Evolutionary conservation across 2,888 invertebrate genomes (phyloP).

Genomic region (Helicoverpa assulta): DNA sequence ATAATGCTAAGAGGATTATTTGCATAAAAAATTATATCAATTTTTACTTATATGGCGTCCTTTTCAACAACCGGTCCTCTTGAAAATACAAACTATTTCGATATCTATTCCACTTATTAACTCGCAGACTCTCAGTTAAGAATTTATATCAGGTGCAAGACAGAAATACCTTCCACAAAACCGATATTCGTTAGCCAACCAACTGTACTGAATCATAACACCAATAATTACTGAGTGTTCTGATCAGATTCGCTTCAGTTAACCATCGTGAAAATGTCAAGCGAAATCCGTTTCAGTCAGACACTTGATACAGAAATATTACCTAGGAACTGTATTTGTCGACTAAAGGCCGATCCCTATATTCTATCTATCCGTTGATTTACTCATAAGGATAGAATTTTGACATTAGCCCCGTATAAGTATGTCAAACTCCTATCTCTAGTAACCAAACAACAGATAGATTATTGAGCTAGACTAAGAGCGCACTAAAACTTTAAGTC

Average conservation of each 20-base stretch:
- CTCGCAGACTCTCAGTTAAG: background rate
- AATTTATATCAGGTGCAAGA: background rate
- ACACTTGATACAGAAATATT: background rate
- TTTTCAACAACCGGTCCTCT: background rate
- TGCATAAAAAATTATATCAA: too few species aligned
- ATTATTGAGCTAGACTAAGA: too few species aligned
- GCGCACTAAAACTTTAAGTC: too few species aligned
- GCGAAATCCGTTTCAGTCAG: background rate
- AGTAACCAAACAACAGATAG: too few species aligned
- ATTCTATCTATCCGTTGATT: too few species aligned
- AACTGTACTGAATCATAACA: background rate
- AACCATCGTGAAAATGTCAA: background rate
- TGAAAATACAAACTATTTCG: background rate
- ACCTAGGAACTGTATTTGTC: background rate
- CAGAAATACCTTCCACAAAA: too few species aligned
- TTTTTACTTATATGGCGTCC: background rate
- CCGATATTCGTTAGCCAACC: too few species aligned
- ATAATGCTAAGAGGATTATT: slow-evolving; percentile 5
- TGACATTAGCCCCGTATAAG: too few species aligned
- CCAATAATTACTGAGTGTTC: background rate
- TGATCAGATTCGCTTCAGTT: background rate
- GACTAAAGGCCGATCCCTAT: too few species aligned
- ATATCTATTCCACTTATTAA: background rate
- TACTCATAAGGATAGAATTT: too few species aligned
- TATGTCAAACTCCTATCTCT: too few species aligned